A percentile compares a stretch with the other conserved stretches of the same genome.
phyloP scores from a whole-genome alignment of 2,113 vertebrate genomes.

The Rhea pennata region DNA sequence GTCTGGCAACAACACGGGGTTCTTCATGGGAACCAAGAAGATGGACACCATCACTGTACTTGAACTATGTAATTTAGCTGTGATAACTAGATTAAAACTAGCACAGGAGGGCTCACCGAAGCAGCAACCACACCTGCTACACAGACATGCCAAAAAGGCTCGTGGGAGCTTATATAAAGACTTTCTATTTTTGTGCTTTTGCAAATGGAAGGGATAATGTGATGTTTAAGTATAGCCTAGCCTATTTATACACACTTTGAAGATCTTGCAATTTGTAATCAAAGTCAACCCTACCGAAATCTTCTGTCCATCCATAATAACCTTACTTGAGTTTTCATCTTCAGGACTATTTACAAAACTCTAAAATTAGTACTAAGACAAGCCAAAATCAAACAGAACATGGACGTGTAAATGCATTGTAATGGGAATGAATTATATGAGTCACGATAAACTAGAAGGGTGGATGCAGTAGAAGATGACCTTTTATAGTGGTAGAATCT shows the following conservation, averaged over 20 bases:
- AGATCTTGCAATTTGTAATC: neutral
- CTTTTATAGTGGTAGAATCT: conserved; percentile 15
- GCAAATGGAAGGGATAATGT: neutral
- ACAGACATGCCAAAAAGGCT: neutral
- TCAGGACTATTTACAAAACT: neutral
- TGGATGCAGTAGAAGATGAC: conserved; percentile 18
- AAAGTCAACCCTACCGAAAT: neutral
- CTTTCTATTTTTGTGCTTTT: neutral
- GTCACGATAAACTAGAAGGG: conserved; percentile 7
- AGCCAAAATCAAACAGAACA: conserved; percentile 10
- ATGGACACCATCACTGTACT: neutral
- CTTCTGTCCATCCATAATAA: neutral
- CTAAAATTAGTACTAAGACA: neutral
- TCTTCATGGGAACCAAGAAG: neutral
- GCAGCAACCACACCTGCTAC: neutral
- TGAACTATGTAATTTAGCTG: neutral
- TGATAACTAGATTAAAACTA: neutral
- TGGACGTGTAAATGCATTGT: neutral
- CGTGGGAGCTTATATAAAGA: rapidly evolving
- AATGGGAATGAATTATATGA: neutral
- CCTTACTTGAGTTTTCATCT: neutral
- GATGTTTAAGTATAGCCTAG: neutral
- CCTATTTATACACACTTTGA: neutral
- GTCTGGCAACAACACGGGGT: neutral
- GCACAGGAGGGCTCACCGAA: neutral